Conservation (phyloP, 1,140 invertebrate species). For the Linepithema humile region DNA sequence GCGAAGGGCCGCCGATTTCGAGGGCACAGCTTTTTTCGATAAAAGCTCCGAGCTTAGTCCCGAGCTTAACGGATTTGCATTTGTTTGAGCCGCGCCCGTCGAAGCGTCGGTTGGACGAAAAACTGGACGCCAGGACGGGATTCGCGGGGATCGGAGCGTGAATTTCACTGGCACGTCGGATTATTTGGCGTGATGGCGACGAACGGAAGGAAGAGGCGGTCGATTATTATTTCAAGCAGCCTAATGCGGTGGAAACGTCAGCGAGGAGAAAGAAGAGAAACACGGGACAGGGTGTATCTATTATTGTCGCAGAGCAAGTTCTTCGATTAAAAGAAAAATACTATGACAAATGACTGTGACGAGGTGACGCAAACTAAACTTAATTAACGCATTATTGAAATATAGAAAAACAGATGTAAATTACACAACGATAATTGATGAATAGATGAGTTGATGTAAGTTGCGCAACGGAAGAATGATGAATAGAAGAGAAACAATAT, state of each 20-base stretch:
- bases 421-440: neutral
- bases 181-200: constrained; percentile 55
- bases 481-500: neutral
- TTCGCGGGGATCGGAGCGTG: constrained; percentile 59
- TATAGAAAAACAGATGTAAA: neutral
- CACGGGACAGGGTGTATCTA: neutral
- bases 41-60: constrained; percentile 70
- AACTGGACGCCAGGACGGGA: constrained; percentile 58
- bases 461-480: neutral
- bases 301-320: constrained; percentile 21
- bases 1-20: constrained; percentile 60
- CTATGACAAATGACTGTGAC: neutral
- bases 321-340: neutral
- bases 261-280: neutral
- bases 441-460: neutral
- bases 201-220: constrained; percentile 45
- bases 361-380: neutral
- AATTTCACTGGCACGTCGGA: constrained; percentile 51
- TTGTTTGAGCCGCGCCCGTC: constrained; percentile 64
- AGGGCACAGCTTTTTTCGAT: constrained; percentile 67
- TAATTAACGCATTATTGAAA: neutral
- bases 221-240: constrained; percentile 63
- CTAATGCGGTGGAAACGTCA: constrained; percentile 48
- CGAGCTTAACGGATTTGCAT: constrained; percentile 72
- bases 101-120: constrained; percentile 62